These are phyloP conservation scores for Trichopoda pennipes DNA, from an alignment of 2,888 invertebrate genomes.

Conservation along the genomic window DNA sequence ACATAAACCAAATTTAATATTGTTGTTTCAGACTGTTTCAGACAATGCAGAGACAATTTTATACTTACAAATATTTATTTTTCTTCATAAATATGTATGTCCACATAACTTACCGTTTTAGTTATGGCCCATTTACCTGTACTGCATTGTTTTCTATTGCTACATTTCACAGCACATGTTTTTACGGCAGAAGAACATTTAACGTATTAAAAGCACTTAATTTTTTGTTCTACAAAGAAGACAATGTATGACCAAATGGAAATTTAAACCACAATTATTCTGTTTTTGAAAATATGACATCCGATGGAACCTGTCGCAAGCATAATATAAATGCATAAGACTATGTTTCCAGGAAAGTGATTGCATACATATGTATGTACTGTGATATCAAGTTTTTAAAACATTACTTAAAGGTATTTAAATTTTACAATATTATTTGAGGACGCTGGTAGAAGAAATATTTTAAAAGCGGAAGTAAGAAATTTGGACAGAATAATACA, in stretches of 20 bases:
- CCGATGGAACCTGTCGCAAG: neutral
- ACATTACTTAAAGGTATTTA: no score
- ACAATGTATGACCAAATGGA: constrained; percentile 13
- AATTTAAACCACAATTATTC: constrained; percentile 14
- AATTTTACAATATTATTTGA: no score
- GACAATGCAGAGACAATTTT: no score
- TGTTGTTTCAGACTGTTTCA: no score
- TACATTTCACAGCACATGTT: constrained; percentile 7
- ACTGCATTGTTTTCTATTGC: constrained; percentile 14
- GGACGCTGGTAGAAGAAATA: no score
- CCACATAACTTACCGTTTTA: neutral
- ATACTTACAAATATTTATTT: neutral
- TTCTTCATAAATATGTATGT: neutral
- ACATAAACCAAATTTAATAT: no score
- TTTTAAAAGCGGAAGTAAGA: no score
- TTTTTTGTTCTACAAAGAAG: constrained; percentile 5
- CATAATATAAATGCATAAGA: neutral
- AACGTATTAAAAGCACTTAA: constrained; percentile 32
- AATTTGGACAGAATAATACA: no score
- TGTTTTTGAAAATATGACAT: neutral
- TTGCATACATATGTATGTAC: neutral
- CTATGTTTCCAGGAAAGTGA: neutral
- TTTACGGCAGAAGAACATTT: constrained; percentile 12
- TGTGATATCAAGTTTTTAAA: neutral
- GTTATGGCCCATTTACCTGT: constrained; percentile 12